Evolutionary conservation across 2,888 invertebrate species (phyloP), one percentile per base, ranked within the genome.

Genomic region (Globia sparganii): DNA sequence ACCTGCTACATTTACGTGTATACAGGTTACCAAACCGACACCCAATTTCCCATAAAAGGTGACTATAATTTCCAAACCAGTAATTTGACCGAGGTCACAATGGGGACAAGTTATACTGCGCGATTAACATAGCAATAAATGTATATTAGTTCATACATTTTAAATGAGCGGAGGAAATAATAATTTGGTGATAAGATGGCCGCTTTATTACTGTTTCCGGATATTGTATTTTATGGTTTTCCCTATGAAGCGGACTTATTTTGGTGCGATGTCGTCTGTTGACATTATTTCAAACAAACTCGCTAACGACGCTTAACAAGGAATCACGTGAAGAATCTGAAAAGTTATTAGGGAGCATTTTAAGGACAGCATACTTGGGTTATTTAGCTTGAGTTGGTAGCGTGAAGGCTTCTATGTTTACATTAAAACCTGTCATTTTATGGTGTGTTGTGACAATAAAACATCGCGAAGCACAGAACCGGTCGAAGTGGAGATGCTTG

Each of bases 41-140:
- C 49, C 70, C 56, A 73, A 70, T 86, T 71, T 21, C 70, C 72
- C 34, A 83, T 83, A 70, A 85, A 85, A 77, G 69, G 81, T 68
- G 69, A 56, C 28, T 72, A 81, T 72, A 82, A 82, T 81, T 77
- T 61, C 68, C 78, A 59, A 83, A 74, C 86, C 84, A 68, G 66
- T 83, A 83, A 83, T 86, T 86, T 83, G 49, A 37, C 58, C 68
- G 78, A 61, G 70, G 86, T 69, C 84, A 74, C 84, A 78, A 74
- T 72, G n/a, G 62, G 71, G 18, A 58, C 71, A 58, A 71, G 40
- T 65, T 74, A 71, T 78, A 70, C 59, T 62, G 64, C 72, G 64
- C 83, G 61, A 86, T 71, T 78, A 69, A 66, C 68, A 61, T 66
- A 43, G 49, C 67, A 67, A 56, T 74, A 66, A 82, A 70, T 34